A percentile compares a stretch with the other conserved stretches of the same genome.
Conservation (phyloP, 2,113 vertebrate species). For the Oplegnathus fasciatus region DNA sequence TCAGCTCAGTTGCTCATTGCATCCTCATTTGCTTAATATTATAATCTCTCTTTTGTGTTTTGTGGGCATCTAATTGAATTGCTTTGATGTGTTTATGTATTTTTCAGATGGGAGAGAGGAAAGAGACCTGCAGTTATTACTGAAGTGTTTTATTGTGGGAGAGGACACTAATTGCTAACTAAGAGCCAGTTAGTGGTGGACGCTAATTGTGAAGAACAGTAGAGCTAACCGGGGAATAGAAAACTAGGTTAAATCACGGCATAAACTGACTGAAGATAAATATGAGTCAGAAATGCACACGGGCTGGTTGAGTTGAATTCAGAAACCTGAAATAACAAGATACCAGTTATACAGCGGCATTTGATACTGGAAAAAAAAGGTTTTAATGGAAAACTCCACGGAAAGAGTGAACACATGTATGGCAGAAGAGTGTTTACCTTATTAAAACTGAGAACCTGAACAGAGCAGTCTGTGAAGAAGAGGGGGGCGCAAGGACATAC, state of each 20-base stretch:
- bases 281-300: conserved; percentile 26
- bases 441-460: conserved; percentile 14
- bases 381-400: neutral
- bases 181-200: conserved; percentile 76
- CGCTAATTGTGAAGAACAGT: conserved; percentile 71
- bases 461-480: neutral
- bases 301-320: neutral
- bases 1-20: conserved; percentile 30
- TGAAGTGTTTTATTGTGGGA: conserved; percentile 70
- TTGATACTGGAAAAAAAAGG: neutral
- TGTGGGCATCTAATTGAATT: conserved; percentile 79
- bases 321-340: conserved; percentile 14
- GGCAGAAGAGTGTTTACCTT: neutral
- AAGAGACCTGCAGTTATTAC: conserved; percentile 62
- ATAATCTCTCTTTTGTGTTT: conserved; percentile 79
- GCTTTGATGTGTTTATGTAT: conserved; percentile 80
- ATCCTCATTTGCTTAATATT: conserved; percentile 76
- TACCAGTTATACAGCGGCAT: neutral
- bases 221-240: conserved; percentile 53
- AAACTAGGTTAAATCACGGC: conserved; percentile 64
- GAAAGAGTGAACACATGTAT: neutral
- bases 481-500: no score
- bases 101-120: conserved; percentile 56
- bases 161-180: conserved; percentile 79
- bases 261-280: conserved; percentile 57